Evolutionary conservation across 2,113 vertebrate species (phyloP), one percentile per base, ranked within the genome.

Genomic region (Campylomormyrus tamandua): DNA sequence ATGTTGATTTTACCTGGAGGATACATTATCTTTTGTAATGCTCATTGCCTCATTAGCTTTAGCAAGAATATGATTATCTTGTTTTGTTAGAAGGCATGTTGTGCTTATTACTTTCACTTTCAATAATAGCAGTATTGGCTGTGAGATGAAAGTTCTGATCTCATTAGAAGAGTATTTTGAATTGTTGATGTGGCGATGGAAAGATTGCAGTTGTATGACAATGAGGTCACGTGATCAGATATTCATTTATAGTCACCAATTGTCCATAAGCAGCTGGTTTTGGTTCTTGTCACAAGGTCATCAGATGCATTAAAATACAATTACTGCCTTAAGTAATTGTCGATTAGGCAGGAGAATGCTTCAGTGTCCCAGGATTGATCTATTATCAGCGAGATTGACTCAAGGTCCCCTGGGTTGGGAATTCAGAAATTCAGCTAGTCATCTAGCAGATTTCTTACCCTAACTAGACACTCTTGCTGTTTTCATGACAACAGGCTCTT

Each of bases 21-120:
- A 58, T 31, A 74, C 19, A 88, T 42, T 93, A 90, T 92, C 89
- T 42, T 80, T 89, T 39, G 70, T 90, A 80, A 89, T 88, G 90
- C 56, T 56, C 49, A n/a, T 24, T 48, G 56, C 88, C 90, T 88
- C 89, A 84, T 87, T 88, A 88, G 46, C 74, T 89, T 86, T 58
- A 80, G 48, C 91, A 74, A 62, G 58, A 90, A 84, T 49, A 52
- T 86, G 80, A 89, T 70, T 91, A 90, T 91, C 89, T 42, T 62
- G 85, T 91, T 85, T 49, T 85, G 52, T 19, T 89, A 88, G 21
- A n/a, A 42, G 77, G 21, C 62, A 24, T 24, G 21, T 10, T 24
- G 21, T 10, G 83, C 21, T 80, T 80, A 42, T 80, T 80, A 42
- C 35, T 19, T 19, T 42, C 74, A 42, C 17, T 80, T 80, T 39